Evolutionary conservation across 2,797 vertebrate genomes (phyloP), one percentile per base, ranked within the genome.

Genomic region (Allobates femoralis): DNA sequence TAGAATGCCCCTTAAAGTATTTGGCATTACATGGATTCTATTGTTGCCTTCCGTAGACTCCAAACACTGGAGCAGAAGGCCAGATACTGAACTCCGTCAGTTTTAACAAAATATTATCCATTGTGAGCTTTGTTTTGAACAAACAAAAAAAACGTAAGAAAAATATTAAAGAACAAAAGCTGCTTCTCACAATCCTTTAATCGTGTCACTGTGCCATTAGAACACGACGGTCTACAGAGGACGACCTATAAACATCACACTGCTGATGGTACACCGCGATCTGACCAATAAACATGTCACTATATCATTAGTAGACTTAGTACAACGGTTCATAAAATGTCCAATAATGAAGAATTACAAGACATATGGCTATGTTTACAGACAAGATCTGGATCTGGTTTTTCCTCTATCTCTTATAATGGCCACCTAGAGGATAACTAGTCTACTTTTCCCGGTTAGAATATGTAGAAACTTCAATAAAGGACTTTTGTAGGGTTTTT

Each of bases 201-300:
- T 28, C 34, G 11, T 79, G 56, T 79, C 77, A 79, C 77, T 41
- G 32, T 79, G 56, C 55, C 77, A 79, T 79, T 16, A 62, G 77
- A 62, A 79, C 77, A 62, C 32, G 41, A 23, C 28, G 77, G 77
- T 18, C 77, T 62, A 62, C 56, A 15, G 10, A 79, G 55, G 32
- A 46, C 32, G 77, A 79, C 55, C 77, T 60, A 79, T 79, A 60
- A 62, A 79, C 77, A 79, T 78, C 53, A 26, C 56, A 79, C 77
- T 79, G 77, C 56, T 15, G 32, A 60, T 58, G n/a, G 77, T 62
- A 79, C 77, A 79, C 55, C 23, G 26, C 23, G 77, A 79, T 79
- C 56, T 62, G 77, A 78, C 55, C 56, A 21, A 79, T 60, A 79
- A 79, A 79, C 77, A 62, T 79, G n/a, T 58, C 77, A 79, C 58